Base-by-base conservation (phyloP, 1,140 invertebrate species). In the Acyrthosiphon pisum region DNA sequence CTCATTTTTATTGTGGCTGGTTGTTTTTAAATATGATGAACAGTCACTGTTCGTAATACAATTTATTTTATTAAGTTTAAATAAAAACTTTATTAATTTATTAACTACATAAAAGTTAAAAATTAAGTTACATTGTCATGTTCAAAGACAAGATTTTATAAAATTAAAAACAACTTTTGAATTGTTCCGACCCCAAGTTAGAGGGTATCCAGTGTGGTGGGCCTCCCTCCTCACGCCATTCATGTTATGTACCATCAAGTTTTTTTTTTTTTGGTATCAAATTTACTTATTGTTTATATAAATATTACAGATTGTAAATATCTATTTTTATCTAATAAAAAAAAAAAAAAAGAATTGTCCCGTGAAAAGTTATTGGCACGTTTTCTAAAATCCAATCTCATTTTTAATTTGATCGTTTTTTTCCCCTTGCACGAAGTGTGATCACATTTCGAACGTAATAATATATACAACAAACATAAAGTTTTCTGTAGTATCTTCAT, bases 311-410 rank as follows among this genome's bases (percentile, higher is more conserved):
- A n/a, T n/a, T n/a, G n/a, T n/a, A n/a, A n/a, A n/a, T n/a, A n/a
- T n/a, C n/a, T n/a, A n/a, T n/a, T n/a, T n/a, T n/a, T n/a, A n/a
- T n/a, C n/a, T n/a, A n/a, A n/a, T n/a, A n/a, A n/a, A n/a, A n/a
- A n/a, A n/a, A n/a, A n/a, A n/a, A n/a, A n/a, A n/a, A n/a, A n/a
- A n/a, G n/a, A n/a, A n/a, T n/a, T 83, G 81, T 83, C 22, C 35
- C 2, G 20, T 41, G 22, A 83, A 84, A 84, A 84, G 41, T 84
- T 84, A 84, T 84, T 41, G 83, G 37, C 83, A 84, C 41, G 41
- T 84, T 84, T 41, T 84, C 83, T 41, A 41, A 84, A 41, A 41
- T 44, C 83, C 83, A 84, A 84, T 84, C 37, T 84, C 83, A 37
- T 84, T 41, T 41, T 41, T 84, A 41, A 41, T 84, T 84, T 84